Evolutionary conservation across 2,797 vertebrate species (phyloP), one percentile per base, ranked within the genome.

Genomic region (Poecile montanus): DNA sequence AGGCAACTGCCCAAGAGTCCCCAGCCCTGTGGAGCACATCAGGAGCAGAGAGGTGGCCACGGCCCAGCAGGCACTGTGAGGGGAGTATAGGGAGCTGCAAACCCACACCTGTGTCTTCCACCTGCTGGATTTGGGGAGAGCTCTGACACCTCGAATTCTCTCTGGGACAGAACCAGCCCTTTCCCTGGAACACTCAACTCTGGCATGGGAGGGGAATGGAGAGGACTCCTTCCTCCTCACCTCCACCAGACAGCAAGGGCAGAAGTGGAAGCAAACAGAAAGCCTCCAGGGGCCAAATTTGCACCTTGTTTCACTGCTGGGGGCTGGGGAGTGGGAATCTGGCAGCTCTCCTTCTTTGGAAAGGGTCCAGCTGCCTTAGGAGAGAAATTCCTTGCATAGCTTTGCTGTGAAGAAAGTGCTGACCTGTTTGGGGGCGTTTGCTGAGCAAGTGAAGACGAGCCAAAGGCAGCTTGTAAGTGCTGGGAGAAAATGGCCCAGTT

Each of bases 351-450:
- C 19, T n/a, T 56, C 84, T 79, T 77, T 95, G 96, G 92, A 95
- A 85, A 91, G 45, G 53, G 48, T 89, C 75, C 87, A 94, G 62
- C 81, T 94, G 95, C 96, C 89, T 94, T 34, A 80, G 91, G 94
- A 94, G 94, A 96, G 87, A 87, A 96, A 96, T 96, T 96, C 96
- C 78, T 92, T 10, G 15, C 95, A 95, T 96, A 96, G 53, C 50
- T 95, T 79, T 88, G 81, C 81, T 71, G 68, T 91, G 89, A 92
- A 94, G 71, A 92, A 96, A 96, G 72, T 92, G 96, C 95, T 96
- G 96, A 96, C 94, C 95, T 95, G 94, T 91, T 96, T 4, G 6
- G 63, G 77, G 81, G 92, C 2, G 25, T 91, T 96, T 96, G 93
- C 87, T 95, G 95, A 96, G 87, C 95, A 95, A 94, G 91, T 95